phyloP scores from a whole-genome alignment of 2,797 vertebrate species.

The Darevskia mixta region DNA sequence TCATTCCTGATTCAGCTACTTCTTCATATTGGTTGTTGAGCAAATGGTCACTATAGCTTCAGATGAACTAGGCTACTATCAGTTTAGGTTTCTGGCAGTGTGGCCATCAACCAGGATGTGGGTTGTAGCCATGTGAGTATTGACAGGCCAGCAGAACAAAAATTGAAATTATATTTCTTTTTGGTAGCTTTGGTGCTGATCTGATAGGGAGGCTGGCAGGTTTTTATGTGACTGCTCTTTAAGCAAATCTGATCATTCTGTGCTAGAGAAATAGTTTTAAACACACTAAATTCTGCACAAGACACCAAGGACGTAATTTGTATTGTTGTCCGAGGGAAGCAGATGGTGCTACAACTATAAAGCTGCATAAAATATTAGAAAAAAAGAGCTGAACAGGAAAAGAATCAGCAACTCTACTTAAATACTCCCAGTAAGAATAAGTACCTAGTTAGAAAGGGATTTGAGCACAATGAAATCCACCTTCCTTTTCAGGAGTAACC shows the following conservation, averaged over 20 bases:
- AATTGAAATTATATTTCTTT: not conserved
- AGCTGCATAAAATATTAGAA: constrained; percentile 23
- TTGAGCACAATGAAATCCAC: not conserved
- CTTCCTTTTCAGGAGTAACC: not conserved
- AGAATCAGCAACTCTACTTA: not conserved
- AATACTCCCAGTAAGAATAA: not conserved
- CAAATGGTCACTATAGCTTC: not conserved
- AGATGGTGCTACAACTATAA: constrained; percentile 11
- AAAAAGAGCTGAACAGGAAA: not conserved
- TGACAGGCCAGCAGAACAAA: not conserved
- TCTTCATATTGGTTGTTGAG: not conserved
- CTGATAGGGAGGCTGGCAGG: not conserved
- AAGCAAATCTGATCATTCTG: not conserved
- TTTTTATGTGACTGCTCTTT: not conserved
- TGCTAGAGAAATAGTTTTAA: not conserved
- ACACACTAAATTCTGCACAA: constrained; percentile 2
- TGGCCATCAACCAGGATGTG: not conserved
- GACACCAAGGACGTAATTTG: not conserved
- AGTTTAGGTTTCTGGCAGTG: not conserved
- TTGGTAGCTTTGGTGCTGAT: not conserved
- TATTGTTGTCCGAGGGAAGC: not conserved
- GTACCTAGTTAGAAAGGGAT: not conserved
- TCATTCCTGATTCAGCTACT: not conserved
- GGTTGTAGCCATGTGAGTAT: not conserved
- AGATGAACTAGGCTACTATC: not conserved